phyloP scores from a whole-genome alignment of 2,797 vertebrate genomes.

The Alcedo atthis region DNA sequence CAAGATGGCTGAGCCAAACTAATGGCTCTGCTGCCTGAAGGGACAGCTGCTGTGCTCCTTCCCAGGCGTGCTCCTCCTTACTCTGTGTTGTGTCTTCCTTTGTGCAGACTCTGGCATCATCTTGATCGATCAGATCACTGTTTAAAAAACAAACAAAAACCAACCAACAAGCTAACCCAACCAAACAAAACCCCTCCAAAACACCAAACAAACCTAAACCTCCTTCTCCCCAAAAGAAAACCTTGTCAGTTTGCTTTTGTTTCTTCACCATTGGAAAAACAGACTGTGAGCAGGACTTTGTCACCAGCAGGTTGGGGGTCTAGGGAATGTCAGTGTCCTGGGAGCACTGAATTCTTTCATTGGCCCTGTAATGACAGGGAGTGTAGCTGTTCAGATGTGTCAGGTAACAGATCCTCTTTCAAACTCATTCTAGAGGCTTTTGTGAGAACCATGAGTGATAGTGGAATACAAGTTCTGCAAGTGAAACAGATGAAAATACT shows the following conservation, averaged over 20 bases:
- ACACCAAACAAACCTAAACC: accelerated
- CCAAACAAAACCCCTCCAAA: neutral
- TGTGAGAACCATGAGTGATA: neutral
- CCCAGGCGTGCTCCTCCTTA: neutral
- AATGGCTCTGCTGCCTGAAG: slow-evolving; percentile 51
- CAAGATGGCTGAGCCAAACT: slow-evolving; percentile 56
- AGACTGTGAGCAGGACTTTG: neutral
- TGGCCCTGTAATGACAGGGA: neutral
- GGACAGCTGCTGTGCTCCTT: slow-evolving; percentile 36
- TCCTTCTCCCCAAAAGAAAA: neutral
- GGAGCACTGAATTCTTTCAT: neutral
- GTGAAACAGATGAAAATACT: slow-evolving; percentile 34
- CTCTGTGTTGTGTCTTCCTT: neutral
- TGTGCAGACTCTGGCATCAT: neutral
- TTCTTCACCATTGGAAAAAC: neutral
- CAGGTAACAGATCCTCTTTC: neutral
- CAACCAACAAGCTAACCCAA: neutral
- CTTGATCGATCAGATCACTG: neutral
- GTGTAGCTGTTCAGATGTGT: neutral
- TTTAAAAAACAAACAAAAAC: neutral
- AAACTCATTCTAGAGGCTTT: neutral
- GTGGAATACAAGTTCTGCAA: neutral
- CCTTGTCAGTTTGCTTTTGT: neutral
- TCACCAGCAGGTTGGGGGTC: slow-evolving; percentile 1
- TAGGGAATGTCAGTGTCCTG: neutral